phyloP scores from a whole-genome alignment of 2,797 vertebrate genomes.

The Mus minutoides region DNA sequence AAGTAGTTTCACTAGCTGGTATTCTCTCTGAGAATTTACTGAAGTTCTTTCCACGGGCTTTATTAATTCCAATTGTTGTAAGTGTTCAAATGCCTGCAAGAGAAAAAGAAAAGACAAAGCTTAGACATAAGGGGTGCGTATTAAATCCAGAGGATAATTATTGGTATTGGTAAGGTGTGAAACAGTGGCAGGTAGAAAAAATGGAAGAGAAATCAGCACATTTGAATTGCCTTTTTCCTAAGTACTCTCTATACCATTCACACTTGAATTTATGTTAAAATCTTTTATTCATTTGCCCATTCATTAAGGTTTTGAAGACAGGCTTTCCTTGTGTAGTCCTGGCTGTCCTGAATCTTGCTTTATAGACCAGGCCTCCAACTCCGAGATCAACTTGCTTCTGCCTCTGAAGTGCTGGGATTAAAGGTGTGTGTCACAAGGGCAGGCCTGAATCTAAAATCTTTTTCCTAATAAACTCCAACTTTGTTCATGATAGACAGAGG shows the following conservation, averaged over 20 bases:
- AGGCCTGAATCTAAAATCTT: not conserved
- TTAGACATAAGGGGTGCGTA: constrained; percentile 2
- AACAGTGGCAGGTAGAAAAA: not conserved
- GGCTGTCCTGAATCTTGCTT: not conserved
- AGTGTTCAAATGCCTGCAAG: constrained; percentile 92
- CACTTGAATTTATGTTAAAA: not conserved
- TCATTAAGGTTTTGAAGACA: not conserved
- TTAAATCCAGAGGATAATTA: not conserved
- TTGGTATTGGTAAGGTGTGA: not conserved
- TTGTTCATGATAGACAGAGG: not conserved
- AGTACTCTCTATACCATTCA: not conserved
- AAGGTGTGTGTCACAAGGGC: not conserved
- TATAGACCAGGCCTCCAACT: not conserved
- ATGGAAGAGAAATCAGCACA: not conserved
- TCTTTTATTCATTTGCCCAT: not conserved
- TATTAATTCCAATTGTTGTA: constrained; percentile 94
- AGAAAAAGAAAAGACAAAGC: constrained; percentile 76
- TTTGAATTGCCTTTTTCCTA: not conserved
- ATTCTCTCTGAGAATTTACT: constrained; percentile 92
- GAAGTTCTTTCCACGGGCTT: constrained; percentile 88
- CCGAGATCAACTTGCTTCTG: not conserved
- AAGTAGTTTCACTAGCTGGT: constrained; percentile 93
- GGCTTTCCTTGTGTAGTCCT: not conserved
- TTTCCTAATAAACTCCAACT: not conserved
- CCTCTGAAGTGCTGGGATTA: not conserved